Evolutionary conservation across 2,113 vertebrate genomes (phyloP).

Genomic region (Tachysurus vachellii): DNA sequence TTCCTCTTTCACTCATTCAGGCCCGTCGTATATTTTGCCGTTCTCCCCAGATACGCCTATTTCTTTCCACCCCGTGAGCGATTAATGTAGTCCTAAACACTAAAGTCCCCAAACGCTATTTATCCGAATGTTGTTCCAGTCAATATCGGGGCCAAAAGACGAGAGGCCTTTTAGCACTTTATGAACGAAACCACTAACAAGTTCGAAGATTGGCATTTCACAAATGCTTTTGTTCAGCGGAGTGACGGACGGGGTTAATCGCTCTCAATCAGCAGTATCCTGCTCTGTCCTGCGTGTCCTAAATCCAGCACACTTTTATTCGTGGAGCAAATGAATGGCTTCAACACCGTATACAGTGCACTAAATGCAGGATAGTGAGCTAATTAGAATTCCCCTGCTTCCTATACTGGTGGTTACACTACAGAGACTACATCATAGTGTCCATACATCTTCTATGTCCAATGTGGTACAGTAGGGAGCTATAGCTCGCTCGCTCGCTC

Average conservation of each 20-base stretch:
- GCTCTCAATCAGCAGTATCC: not conserved
- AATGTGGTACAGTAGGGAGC: no score
- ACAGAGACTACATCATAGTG: not conserved
- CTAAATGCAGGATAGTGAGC: not conserved
- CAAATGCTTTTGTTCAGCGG: constrained; percentile 37
- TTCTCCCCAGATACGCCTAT: not conserved
- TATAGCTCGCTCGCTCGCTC: not conserved
- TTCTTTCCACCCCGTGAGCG: constrained; percentile 4
- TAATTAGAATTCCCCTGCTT: not conserved
- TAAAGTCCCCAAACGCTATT: constrained; percentile 39
- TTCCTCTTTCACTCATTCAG: not conserved
- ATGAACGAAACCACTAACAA: constrained; percentile 29
- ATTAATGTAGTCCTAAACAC: constrained; percentile 33
- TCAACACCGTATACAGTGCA: not conserved
- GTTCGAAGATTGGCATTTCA: constrained; percentile 31
- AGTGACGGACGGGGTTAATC: constrained; percentile 3
- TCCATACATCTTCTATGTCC: not conserved
- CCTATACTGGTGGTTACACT: not conserved
- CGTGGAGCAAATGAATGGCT: not conserved
- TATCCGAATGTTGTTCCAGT: constrained; percentile 25
- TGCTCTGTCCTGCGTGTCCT: not conserved
- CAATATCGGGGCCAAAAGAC: constrained; percentile 21
- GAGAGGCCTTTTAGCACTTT: constrained; percentile 36
- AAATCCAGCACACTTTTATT: not conserved
- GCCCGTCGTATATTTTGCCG: not conserved